These are phyloP conservation scores for Artibeus jamaicensis DNA, from an alignment of 2,797 vertebrate species.

Conservation along the genomic window DNA sequence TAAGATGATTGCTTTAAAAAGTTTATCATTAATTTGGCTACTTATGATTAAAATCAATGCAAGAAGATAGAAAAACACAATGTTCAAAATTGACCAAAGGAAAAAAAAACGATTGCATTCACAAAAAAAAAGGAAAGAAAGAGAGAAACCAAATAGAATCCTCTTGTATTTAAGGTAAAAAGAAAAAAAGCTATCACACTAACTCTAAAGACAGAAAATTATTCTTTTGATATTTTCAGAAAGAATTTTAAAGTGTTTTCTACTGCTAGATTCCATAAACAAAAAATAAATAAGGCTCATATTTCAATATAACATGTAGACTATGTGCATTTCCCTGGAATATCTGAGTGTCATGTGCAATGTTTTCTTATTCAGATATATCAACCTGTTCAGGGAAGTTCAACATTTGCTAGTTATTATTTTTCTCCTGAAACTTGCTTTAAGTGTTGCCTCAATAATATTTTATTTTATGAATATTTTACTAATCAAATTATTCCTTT, in stretches of 20 bases:
- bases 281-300: neutral
- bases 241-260: neutral
- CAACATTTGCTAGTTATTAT: neutral
- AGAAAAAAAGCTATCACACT: neutral
- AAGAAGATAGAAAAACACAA: neutral
- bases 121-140: neutral
- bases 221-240: neutral
- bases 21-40: neutral
- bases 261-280: neutral
- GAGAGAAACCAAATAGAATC: neutral
- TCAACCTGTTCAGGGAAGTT: neutral
- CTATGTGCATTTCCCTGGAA: neutral
- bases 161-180: neutral
- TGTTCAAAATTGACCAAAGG: neutral
- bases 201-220: constrained; percentile 5
- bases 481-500: constrained; percentile 45
- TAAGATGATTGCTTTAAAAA: neutral
- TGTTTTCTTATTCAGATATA: neutral
- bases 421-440: constrained; percentile 10
- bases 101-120: neutral
- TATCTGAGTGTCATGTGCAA: neutral
- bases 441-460: constrained; percentile 42
- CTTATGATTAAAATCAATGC: neutral
- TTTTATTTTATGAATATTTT: constrained; percentile 56
- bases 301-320: neutral